Evolutionary conservation across 1,140 invertebrate genomes (phyloP), one percentile per base, ranked within the genome.

Genomic region (Coelopa frigida): DNA sequence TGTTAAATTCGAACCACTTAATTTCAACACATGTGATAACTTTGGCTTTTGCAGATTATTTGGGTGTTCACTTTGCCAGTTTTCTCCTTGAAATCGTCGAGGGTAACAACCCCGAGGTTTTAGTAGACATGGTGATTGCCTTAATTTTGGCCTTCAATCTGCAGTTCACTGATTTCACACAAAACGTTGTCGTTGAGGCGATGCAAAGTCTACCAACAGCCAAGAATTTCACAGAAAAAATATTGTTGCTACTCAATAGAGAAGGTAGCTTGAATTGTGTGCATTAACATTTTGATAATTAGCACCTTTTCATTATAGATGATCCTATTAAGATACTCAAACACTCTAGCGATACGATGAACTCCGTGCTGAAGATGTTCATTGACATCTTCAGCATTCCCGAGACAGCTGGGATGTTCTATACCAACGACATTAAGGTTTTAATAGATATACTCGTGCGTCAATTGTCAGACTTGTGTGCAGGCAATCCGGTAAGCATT

Each of bases 391-490:
- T 93, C 63, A 81, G 77, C 36, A 79, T 78, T 39, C 73, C 79
- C 42, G 72, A 78, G 31, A 91, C 89, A 5, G 84, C 90, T 1
- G 76, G 79, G 52, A 76, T 94, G 26, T 89, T 94, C 65, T 96
- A 95, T 63, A 92, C 89, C 0, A 96, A 94, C 64, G 91, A 96
- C 66, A 83, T 87, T 3, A 89, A 88, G 72, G 91, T 95, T 27
- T 75, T 94, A 21, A 84, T 95, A 53, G 92, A 95, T 62, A 94
- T 96, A 59, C 82, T 94, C 36, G 80, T 93, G 17, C 73, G 90
- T 22, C 87, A 93, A 64, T 73, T 96, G 5, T 83, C 86, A 6
- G 90, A 96, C 69, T 77, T 94, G 47, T 83, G 86, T 36, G 80
- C 89, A n/a, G 88, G 87, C 31, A 88, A 92, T 72, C 73, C 78